Base-by-base conservation (phyloP, 2,888 invertebrate genomes). In the Limnephilus marmoratus region DNA sequence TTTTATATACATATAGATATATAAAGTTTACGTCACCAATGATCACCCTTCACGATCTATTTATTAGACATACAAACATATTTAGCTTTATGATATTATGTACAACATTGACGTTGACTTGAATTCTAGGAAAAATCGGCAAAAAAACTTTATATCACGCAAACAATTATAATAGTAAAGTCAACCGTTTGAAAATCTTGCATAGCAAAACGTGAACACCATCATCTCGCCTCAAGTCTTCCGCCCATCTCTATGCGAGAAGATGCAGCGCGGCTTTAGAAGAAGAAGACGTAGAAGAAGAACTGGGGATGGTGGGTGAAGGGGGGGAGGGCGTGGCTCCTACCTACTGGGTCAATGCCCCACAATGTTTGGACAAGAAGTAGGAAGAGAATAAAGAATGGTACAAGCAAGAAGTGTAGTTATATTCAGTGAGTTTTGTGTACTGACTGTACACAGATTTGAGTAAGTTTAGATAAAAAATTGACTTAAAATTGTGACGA, bases 281-380 rank as follows among this genome's bases (percentile, higher is more conserved):
- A 68, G 53, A 68, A 68, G 53, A 68, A 68, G 24, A 68, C 18
- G 13, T 68, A 24, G 24, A 68, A 68, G 53, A 68, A 24, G 49
- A 82, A 12, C 37, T 31, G 34, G 24, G 37, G 83, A 7, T 83
- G 37, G 34, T 18, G 31, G 83, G 31, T 29, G 29, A 18, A 13
- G 82, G 31, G 82, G n/a, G 31, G 83, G 31, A 37, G 83, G 31
- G 83, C 31, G 83, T 31, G 83, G 83, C 83, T 37, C 83, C 34
- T 83, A 83, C 34, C 34, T 34, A 31, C 34, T 24, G 83, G 83
- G 13, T 83, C 83, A 83, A 31, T 37, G 83, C 31, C 83, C 83
- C 83, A 18, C 83, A 83, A 83, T 83, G 83, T 83, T 83, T 83
- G 83, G 83, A 83, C 37, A 83, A 83, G 83, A 18, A 34, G 83